Percentiles rank a stretch among this genome's conserved stretches.
These are phyloP conservation scores for Serranus cabrilla DNA, from an alignment of 2,797 vertebrate genomes.

Conservation along the genomic window DNA sequence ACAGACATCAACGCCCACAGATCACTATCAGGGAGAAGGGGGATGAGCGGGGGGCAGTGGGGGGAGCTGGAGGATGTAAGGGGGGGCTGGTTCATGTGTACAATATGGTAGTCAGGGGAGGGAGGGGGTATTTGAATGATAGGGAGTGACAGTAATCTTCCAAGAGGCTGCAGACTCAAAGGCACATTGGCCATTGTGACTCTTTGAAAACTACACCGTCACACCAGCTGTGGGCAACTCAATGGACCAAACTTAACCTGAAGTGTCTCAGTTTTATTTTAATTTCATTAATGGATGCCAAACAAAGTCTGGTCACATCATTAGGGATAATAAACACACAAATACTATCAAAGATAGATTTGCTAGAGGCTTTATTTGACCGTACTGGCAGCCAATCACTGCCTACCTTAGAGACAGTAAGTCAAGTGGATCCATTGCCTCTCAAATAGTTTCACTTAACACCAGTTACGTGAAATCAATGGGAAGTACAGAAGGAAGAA, in stretches of 20 bases:
- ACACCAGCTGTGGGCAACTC: slow-evolving; percentile 35
- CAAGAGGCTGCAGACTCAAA: slow-evolving; percentile 69
- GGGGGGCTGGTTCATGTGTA: slow-evolving; percentile 55
- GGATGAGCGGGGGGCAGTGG: not conserved
- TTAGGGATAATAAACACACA: slow-evolving; percentile 34
- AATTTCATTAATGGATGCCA: slow-evolving; percentile 32
- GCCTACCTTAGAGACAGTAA: slow-evolving; percentile 45
- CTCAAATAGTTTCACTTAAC: slow-evolving; percentile 80
- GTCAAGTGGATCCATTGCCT: slow-evolving; percentile 76
- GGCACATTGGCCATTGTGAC: slow-evolving; percentile 65
- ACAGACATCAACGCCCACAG: slow-evolving; percentile 66
- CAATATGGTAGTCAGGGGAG: slow-evolving; percentile 71
- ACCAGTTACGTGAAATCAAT: slow-evolving; percentile 80
- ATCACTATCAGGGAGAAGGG: slow-evolving; percentile 62
- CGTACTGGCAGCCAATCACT: slow-evolving; percentile 39
- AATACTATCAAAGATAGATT: slow-evolving; percentile 21
- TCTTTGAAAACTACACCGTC: slow-evolving; percentile 20
- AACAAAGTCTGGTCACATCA: slow-evolving; percentile 41
- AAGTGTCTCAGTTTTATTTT: slow-evolving; percentile 38
- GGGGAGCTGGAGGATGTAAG: not conserved
- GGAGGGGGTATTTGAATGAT: slow-evolving; percentile 70
- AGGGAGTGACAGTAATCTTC: slow-evolving; percentile 73
- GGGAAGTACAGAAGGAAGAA: slow-evolving; percentile 58
- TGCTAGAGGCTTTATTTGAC: slow-evolving; percentile 39
- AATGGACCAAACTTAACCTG: not conserved